Evolutionary conservation across 2,113 vertebrate species (phyloP), one percentile per base, ranked within the genome.

Genomic region (Actenoides hombroni): DNA sequence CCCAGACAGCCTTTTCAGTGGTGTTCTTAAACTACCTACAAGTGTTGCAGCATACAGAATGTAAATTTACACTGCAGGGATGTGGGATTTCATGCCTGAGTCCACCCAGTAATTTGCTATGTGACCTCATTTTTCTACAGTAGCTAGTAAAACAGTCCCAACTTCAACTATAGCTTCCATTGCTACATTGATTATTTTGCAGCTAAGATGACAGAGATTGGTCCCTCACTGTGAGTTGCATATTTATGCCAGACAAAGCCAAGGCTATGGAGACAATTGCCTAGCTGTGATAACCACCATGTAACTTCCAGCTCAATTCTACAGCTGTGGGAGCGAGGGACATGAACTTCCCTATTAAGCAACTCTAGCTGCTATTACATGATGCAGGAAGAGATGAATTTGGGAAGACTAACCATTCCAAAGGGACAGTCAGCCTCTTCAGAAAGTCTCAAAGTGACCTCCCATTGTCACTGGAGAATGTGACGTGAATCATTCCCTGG

Each of bases 161-260:
- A 6, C 21, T 82, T 46, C 42, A 89, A 11, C 68, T 31, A 25
- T 2, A 12, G 31, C 71, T 65, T 69, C 44, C 31, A 37, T 59
- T 35, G 20, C 53, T 68, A 26, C 24, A 42, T 0, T 1, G 2
- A n/a, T 17, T 28, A 5, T 11, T 56, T 1, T 65, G 49, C 68
- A 78, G 53, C 28, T 48, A 24, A 83, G 25, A 64, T 2, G 37
- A 67, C 12, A 67, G 1, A 86, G 14, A 49, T 6, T 28, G 54
- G 39, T 37, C 16, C 33, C 20, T 71, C 5, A 0, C 14, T 6
- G 5, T 23, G 54, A 82, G 26, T 2, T 42, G 31, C 11, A 8
- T 12, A 31, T 70, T 64, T 59, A 40, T 1, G 1, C 21, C 29
- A 75, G 21, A 33, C 16, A 85, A 87, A 79, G 74, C 9, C 48